A percentile compares a stretch with the other conserved stretches of the same genome.
These are phyloP conservation scores for Anabacerthia variegaticeps DNA, from an alignment of 2,797 vertebrate genomes.

Conservation along the genomic window DNA sequence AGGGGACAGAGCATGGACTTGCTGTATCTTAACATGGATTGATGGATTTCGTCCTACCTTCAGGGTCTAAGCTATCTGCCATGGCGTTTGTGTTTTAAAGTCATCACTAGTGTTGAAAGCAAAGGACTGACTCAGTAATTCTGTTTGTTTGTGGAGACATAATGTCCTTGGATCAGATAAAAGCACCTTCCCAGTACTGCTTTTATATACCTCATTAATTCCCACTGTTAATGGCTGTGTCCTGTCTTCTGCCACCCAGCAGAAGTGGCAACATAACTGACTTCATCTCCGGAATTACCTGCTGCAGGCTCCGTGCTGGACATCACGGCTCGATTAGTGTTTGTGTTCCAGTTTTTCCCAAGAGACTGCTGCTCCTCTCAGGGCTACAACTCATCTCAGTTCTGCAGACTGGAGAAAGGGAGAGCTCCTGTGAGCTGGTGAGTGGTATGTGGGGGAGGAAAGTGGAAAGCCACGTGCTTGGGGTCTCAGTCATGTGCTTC, in stretches of 20 bases:
- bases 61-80: constrained; percentile 10
- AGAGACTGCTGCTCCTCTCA: not conserved
- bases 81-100: not conserved
- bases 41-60: constrained; percentile 8
- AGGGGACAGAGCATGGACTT: not conserved
- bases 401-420: not conserved
- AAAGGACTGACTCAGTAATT: constrained; percentile 38
- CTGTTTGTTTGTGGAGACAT: constrained; percentile 31
- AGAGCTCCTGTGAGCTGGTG: not conserved
- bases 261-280: not conserved
- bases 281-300: not conserved
- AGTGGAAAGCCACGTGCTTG: not conserved
- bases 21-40: not conserved
- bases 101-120: constrained; percentile 13
- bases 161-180: constrained; percentile 41
- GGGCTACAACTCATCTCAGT: accelerated
- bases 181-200: constrained; percentile 23
- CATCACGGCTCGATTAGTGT: accelerated
- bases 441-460: not conserved
- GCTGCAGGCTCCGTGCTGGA: not conserved
- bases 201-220: constrained; percentile 21
- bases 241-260: not conserved
- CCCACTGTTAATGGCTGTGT: not conserved
- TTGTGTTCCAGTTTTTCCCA: not conserved
- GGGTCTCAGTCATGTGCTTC: not conserved